A percentile compares a stretch with the other conserved stretches of the same genome.
Evolutionary conservation across 2,888 invertebrate genomes (phyloP).

Genomic region (Aphrophora alni): DNA sequence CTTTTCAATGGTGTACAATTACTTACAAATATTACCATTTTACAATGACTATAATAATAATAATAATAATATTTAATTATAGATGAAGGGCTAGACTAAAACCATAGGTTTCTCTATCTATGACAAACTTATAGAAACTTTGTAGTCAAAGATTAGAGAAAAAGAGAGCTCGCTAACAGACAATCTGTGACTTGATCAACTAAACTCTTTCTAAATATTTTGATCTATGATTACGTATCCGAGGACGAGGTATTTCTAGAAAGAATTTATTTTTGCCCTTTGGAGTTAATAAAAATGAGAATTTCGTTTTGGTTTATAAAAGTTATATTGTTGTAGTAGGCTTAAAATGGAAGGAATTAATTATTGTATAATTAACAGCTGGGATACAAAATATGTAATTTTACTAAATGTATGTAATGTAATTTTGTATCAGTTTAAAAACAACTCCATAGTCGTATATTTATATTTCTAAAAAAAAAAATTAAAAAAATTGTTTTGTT

Average conservation of each 20-base stretch:
- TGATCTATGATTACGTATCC: slow-evolving; percentile 4
- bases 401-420: no score
- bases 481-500: no score
- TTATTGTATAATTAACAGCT: no score
- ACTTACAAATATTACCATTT: slow-evolving; percentile 50
- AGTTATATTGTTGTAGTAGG: not conserved
- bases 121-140: no score
- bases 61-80: slow-evolving; percentile 30
- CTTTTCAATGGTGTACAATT: slow-evolving; percentile 38
- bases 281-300: not conserved
- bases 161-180: not conserved
- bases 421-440: no score
- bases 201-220: not conserved
- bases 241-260: not conserved
- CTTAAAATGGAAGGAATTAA: not conserved
- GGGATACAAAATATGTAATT: no score
- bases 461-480: no score
- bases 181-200: not conserved
- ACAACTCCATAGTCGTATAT: no score
- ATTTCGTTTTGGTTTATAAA: not conserved
- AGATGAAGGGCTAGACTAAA: slow-evolving; percentile 25
- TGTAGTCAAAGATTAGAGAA: not conserved
- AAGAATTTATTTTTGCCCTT: not conserved
- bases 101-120: not conserved
- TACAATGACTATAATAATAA: slow-evolving; percentile 46